Conservation (phyloP, 30 jellyfish, hydroid and myxozoan species). For the Hydractinia symbiolongicarpus region DNA sequence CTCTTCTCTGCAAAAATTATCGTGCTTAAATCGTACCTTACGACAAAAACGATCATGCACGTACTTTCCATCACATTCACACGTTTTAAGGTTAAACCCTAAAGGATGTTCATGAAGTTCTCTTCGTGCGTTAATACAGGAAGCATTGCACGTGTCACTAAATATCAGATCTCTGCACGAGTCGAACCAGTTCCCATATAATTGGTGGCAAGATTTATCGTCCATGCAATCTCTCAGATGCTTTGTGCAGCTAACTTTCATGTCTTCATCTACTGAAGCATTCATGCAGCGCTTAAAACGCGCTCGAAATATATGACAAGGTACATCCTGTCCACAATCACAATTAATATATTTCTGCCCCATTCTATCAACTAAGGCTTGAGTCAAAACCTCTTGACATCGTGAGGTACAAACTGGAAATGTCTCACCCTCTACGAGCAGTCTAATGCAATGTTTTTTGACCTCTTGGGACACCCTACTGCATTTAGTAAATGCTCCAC, state of each 20-base stretch:
- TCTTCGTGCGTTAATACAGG: neutral
- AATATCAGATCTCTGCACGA: neutral
- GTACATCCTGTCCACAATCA: neutral
- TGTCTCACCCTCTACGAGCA: too few relatives aligned
- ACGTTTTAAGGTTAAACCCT: neutral
- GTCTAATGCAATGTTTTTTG: too few relatives aligned
- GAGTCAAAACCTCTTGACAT: too few relatives aligned
- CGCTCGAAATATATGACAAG: constrained; percentile 4
- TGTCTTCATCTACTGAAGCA: neutral
- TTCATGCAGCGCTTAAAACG: neutral
- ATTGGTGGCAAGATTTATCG: neutral
- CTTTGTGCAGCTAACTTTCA: neutral
- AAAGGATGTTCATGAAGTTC: neutral
- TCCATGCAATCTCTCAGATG: neutral
- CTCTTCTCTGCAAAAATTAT: neutral
- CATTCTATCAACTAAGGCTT: too few relatives aligned
- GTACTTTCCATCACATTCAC: neutral
- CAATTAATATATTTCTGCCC: neutral
- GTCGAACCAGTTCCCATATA: neutral
- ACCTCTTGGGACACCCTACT: too few relatives aligned
- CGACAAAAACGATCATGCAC: constrained; percentile 1
- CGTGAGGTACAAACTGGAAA: too few relatives aligned
- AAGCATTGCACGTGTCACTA: neutral
- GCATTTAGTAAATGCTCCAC: too few relatives aligned
- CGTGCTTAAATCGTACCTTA: neutral